Percentiles rank a stretch among this genome's conserved stretches.
Evolutionary conservation across 2,797 vertebrate species (phyloP).

Genomic region (Xenopus petersii): DNA sequence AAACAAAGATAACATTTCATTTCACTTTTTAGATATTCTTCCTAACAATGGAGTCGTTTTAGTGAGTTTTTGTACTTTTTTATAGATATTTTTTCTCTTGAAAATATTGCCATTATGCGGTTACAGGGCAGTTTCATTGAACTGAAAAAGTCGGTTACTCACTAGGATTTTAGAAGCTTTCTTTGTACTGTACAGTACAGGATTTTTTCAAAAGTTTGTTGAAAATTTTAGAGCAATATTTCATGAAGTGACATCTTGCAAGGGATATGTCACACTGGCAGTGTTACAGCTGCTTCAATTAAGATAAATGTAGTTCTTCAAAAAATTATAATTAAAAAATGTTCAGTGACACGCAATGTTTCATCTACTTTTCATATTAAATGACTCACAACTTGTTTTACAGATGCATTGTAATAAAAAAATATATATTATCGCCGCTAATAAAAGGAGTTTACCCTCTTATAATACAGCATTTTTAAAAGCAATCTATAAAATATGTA

Average conservation of each 20-base stretch:
- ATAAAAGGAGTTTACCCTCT: not conserved
- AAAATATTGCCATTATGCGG: too few relatives aligned
- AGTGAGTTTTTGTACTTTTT: too few relatives aligned
- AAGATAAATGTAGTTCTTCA: slow-evolving; percentile 37
- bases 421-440: too few relatives aligned
- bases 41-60: too few relatives aligned
- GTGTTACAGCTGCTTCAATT: slow-evolving; percentile 42
- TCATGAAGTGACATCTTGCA: slow-evolving; percentile 31
- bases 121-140: too few relatives aligned
- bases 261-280: slow-evolving; percentile 29
- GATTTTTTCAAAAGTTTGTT: slow-evolving; percentile 10
- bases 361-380: slow-evolving; percentile 15
- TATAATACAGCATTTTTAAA: too few relatives aligned
- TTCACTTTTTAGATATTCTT: too few relatives aligned
- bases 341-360: slow-evolving; percentile 2
- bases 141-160: not conserved
- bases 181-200: too few relatives aligned
- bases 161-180: not conserved
- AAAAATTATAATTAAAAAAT: slow-evolving; percentile 41
- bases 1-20: too few relatives aligned
- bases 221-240: slow-evolving; percentile 19
- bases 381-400: not conserved
- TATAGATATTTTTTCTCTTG: too few relatives aligned
- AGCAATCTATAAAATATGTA: too few relatives aligned
- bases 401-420: too few relatives aligned